Percentiles rank a stretch among this genome's conserved stretches.
Evolutionary conservation across 2,113 vertebrate genomes (phyloP).

Genomic region (Protomyctophum bolini): DNA sequence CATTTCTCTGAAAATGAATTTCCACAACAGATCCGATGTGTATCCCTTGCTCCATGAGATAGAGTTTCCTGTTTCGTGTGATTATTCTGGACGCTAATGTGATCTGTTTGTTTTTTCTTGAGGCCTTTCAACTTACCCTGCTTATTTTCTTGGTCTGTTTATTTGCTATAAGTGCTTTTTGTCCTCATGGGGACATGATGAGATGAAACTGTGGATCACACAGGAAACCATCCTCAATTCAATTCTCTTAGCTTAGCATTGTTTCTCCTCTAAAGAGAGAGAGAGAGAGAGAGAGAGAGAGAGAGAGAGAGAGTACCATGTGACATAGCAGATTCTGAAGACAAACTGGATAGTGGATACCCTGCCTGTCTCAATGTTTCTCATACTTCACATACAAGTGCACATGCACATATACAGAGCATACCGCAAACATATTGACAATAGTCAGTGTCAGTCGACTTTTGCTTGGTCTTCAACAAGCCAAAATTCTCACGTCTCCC

Average conservation of each 20-base stretch:
- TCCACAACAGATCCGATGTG: constrained; percentile 33
- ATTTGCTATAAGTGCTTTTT: constrained; percentile 73
- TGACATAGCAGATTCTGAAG: neutral
- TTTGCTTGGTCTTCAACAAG: too few relatives aligned
- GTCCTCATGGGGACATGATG: constrained; percentile 68
- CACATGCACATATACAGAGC: neutral
- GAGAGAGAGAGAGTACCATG: too few relatives aligned
- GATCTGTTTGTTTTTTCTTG: constrained; percentile 78
- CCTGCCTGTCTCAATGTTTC: neutral
- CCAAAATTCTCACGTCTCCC: too few relatives aligned
- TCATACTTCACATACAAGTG: neutral
- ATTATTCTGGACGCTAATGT: constrained; percentile 46
- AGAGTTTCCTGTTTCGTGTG: constrained; percentile 42
- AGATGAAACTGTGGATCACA: constrained; percentile 52
- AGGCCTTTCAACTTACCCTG: constrained; percentile 61
- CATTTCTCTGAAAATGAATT: constrained; percentile 34
- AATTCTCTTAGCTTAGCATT: constrained; percentile 27
- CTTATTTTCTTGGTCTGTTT: constrained; percentile 72
- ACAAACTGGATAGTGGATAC: neutral
- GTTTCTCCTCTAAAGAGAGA: neutral
- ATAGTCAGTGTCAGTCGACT: too few relatives aligned
- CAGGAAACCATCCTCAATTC: constrained; percentile 44
- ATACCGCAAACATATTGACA: too few relatives aligned
- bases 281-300: too few relatives aligned
- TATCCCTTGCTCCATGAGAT: constrained; percentile 55